Evolutionary conservation across 2,797 vertebrate genomes (phyloP).

Genomic region (Malacoraja senta): DNA sequence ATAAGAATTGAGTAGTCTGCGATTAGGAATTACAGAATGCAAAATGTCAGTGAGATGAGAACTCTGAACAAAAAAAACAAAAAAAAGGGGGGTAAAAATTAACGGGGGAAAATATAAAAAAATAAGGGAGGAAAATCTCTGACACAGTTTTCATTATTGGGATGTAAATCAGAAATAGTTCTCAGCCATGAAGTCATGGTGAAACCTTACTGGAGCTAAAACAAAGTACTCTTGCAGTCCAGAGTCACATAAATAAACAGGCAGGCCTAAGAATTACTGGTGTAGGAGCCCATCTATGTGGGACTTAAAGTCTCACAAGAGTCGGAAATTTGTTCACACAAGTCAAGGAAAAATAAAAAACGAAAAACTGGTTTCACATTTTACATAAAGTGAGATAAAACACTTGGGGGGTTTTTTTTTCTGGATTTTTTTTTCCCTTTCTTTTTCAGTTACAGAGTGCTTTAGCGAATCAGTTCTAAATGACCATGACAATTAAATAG

Average conservation of each 20-base stretch:
- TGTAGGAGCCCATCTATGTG: slow-evolving; percentile 66
- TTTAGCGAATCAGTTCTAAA: slow-evolving; percentile 80
- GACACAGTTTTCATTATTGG: slow-evolving; percentile 35
- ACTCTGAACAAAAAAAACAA: not conserved
- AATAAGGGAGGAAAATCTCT: not conserved
- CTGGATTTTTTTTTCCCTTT: slow-evolving; percentile 42
- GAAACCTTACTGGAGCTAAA: slow-evolving; percentile 80
- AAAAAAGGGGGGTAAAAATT: not conserved
- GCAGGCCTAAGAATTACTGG: slow-evolving; percentile 51
- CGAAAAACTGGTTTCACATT: slow-evolving; percentile 85
- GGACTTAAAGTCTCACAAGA: slow-evolving; percentile 55
- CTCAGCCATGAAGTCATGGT: slow-evolving; percentile 46
- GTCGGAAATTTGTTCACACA: slow-evolving; percentile 72
- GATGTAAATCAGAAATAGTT: slow-evolving; percentile 7
- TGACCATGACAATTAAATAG: slow-evolving; percentile 67
- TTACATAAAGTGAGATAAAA: slow-evolving; percentile 77
- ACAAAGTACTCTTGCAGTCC: slow-evolving; percentile 77
- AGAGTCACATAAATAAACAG: slow-evolving; percentile 62
- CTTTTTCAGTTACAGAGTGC: slow-evolving; percentile 68
- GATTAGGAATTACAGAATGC: slow-evolving; percentile 29
- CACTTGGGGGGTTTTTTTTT: slow-evolving; percentile 70
- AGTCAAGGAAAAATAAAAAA: slow-evolving; percentile 61
- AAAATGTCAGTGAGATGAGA: slow-evolving; percentile 24
- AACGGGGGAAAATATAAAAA: not conserved
- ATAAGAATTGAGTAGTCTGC: slow-evolving; percentile 37